Evolutionary conservation across 2,888 invertebrate species (phyloP).

Genomic region (Branchellion lobata): DNA sequence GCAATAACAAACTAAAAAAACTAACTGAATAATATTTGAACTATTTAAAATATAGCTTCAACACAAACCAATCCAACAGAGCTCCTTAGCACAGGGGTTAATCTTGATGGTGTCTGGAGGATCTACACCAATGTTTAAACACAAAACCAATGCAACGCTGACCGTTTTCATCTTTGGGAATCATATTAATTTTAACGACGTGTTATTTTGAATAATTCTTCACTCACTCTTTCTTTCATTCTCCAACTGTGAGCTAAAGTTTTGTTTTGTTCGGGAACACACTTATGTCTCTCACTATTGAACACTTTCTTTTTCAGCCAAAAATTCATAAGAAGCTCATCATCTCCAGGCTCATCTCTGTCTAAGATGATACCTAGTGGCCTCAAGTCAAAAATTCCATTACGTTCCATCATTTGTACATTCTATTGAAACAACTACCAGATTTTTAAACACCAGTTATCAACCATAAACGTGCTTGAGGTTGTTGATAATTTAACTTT

Average conservation of each 20-base stretch:
- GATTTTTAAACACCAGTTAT: no score
- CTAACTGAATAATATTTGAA: no score
- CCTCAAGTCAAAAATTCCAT: conserved; percentile 25
- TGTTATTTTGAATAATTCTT: not conserved
- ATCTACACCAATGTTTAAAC: conserved; percentile 98
- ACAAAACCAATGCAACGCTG: conserved; percentile 93
- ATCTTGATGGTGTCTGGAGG: conserved; percentile 97
- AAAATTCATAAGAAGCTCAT: conserved; percentile 44
- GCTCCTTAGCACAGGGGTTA: conserved; percentile 88
- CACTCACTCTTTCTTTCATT: conserved; percentile 70
- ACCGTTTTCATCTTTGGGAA: conserved; percentile 88
- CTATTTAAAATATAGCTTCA: no score
- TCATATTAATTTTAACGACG: not conserved
- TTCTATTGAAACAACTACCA: no score
- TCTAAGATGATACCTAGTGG: conserved; percentile 45
- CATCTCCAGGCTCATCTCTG: conserved; percentile 47
- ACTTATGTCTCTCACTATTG: conserved; percentile 74
- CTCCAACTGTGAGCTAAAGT: conserved; percentile 80
- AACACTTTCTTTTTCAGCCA: conserved; percentile 69
- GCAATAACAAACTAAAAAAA: conserved; percentile 26
- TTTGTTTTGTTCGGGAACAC: conserved; percentile 71
- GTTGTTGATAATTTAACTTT: no score
- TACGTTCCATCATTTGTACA: conserved; percentile 4
- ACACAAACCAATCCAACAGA: conserved; percentile 91
- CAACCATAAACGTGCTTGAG: no score